phyloP scores from a whole-genome alignment of 1,140 invertebrate genomes.

The Scaptomyza montana region DNA sequence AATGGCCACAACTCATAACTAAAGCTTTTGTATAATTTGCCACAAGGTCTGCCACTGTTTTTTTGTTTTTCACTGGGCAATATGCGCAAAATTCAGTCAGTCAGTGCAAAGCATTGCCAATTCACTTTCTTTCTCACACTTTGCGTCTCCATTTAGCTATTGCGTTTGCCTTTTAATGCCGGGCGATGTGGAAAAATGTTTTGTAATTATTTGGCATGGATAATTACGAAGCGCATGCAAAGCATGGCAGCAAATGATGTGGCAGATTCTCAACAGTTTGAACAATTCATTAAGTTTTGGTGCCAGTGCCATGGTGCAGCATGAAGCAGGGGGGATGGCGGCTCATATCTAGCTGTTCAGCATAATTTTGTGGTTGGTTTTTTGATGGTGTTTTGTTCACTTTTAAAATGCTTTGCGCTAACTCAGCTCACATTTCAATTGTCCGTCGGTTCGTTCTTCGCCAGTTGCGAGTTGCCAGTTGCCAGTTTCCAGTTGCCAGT shows the following conservation, averaged over 20 bases:
- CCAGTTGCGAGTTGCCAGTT: conserved; percentile 4
- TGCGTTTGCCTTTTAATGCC: conserved; percentile 49
- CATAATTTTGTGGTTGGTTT: conserved; percentile 59
- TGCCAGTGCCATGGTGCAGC: not conserved
- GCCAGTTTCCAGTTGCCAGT: conserved; percentile 17
- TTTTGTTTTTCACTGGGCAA: too few relatives aligned
- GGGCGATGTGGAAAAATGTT: conserved; percentile 70
- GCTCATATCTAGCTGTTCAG: conserved; percentile 15
- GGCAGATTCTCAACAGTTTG: conserved; percentile 50
- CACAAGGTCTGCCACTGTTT: too few relatives aligned
- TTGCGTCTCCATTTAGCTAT: not conserved
- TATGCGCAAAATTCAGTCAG: conserved; percentile 1
- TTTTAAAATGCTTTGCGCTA: conserved; percentile 5
- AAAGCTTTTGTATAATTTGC: not conserved
- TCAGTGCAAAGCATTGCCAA: conserved; percentile 21
- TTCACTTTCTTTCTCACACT: not conserved
- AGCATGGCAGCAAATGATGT: conserved; percentile 53
- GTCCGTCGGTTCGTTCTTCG: conserved; percentile 20
- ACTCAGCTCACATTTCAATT: conserved; percentile 72
- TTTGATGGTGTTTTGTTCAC: conserved; percentile 8
- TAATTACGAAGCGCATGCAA: conserved; percentile 66
- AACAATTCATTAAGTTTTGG: conserved; percentile 33
- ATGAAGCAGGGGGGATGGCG: not conserved
- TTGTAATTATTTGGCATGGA: conserved; percentile 73
- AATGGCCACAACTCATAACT: too few relatives aligned